Base-by-base conservation (phyloP, 2,888 invertebrate species). In the Eristalis intricaria region DNA sequence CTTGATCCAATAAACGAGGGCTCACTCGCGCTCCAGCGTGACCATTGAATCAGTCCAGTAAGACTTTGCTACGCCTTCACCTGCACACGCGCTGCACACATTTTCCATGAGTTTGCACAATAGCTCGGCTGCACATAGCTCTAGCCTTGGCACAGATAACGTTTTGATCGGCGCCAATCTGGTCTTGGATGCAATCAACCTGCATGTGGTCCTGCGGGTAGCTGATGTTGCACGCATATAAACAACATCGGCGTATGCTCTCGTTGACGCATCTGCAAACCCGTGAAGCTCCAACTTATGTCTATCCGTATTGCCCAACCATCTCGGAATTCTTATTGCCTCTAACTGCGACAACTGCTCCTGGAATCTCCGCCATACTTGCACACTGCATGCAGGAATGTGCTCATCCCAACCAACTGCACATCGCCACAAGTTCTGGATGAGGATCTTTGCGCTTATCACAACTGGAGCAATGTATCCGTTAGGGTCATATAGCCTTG, bases 21-120 rank as follows among this genome's bases (percentile, higher is more conserved):
- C 66, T 8, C 58, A 26, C 4, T 65, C 23, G 2, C 75, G 75
- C 60, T 66, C 66, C 43, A 43, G 43, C 43, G 19, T 19, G 19
- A 43, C 15, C 15, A 15, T 43, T 43, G 43, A 43, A 43, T 43
- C 43, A 4, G 43, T 43, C 43, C 40, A 43, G 40, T 15, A 43
- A 43, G 15, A 15, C 15, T n/a, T 43, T 15, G 40, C 15, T 15
- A 43, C 4, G 40, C 1, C 40, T 43, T 15, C 40, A 43, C 40
- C 5, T 43, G 40, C 40, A 43, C 40, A 43, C 40, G 40, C 40
- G 4, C 40, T 43, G 10, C 32, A 43, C 40, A 43, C 40, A 43
- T 43, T 43, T 15, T 43, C 40, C 40, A 43, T 15, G 15, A 43
- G 15, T 2, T 43, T 43, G 40, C 40, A 5, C 15, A 43, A 15